These are phyloP conservation scores for Apostichopus californicus DNA, from an alignment of 35 echinoderm and acorn worm genomes.

Conservation along the genomic window DNA sequence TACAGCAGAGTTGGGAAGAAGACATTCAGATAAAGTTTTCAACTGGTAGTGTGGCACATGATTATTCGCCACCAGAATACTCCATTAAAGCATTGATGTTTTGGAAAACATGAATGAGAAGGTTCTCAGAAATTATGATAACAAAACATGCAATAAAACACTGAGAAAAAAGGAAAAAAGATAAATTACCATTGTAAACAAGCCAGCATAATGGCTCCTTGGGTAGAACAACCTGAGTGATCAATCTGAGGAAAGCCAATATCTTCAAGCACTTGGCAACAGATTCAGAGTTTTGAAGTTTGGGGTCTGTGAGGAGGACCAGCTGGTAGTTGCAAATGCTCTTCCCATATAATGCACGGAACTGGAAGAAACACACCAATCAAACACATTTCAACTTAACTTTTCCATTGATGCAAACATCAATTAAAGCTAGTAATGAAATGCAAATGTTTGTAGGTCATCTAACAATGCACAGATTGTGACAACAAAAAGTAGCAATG, in stretches of 20 bases:
- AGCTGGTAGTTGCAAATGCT: constrained; percentile 99
- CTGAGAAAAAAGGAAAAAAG: background rate
- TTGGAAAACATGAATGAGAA: too few relatives aligned
- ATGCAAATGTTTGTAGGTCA: too few relatives aligned
- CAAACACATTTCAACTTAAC: too few relatives aligned
- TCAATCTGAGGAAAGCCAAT: constrained; percentile 87
- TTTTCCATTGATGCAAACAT: too few relatives aligned
- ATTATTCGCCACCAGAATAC: too few relatives aligned
- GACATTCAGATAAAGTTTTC: background rate
- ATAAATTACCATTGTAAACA: constrained; percentile 94
- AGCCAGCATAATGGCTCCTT: constrained; percentile 95
- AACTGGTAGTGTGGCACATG: background rate
- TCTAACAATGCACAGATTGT: too few relatives aligned
- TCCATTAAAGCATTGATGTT: too few relatives aligned
- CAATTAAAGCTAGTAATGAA: too few relatives aligned
- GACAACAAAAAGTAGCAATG: too few relatives aligned
- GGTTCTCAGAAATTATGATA: too few relatives aligned
- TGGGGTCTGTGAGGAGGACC: constrained; percentile 84
- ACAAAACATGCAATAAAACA: background rate
- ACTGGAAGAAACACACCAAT: constrained; percentile 52
- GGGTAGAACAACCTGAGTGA: constrained; percentile 91
- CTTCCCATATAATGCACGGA: constrained; percentile 96
- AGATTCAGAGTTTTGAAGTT: constrained; percentile 99
- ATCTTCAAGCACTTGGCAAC: constrained; percentile 91
- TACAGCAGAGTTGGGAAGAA: background rate